These are phyloP conservation scores for Ciona savignyi DNA, from an alignment of 23 tunicate species.

Conservation along the genomic window DNA sequence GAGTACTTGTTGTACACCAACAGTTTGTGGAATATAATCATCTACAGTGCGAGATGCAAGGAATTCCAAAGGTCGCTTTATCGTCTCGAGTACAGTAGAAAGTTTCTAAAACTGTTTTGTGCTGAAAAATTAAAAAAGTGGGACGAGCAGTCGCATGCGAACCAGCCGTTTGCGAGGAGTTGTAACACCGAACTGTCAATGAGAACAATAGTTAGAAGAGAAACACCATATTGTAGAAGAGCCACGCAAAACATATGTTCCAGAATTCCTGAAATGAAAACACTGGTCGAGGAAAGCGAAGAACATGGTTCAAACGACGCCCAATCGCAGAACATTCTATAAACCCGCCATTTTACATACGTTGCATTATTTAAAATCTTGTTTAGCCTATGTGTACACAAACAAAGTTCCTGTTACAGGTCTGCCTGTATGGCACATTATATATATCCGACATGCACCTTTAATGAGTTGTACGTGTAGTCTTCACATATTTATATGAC, in stretches of 20 bases:
- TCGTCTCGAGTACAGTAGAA: background rate
- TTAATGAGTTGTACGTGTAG: too few relatives aligned
- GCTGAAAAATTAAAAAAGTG: background rate
- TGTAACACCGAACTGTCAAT: background rate
- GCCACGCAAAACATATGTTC: too few relatives aligned
- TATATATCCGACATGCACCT: too few relatives aligned
- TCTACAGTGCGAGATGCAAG: background rate
- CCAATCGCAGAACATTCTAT: too few relatives aligned
- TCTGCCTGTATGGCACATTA: too few relatives aligned
- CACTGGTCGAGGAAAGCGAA: background rate
- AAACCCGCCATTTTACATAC: too few relatives aligned
- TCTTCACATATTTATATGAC: too few relatives aligned
- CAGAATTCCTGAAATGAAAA: background rate
- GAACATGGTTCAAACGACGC: too few relatives aligned
- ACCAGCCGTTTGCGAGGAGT: background rate
- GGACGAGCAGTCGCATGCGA: background rate
- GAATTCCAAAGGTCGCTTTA: background rate
- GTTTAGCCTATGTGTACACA: too few relatives aligned
- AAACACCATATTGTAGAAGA: too few relatives aligned
- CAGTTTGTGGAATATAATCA: constrained; percentile 17
- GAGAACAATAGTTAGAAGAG: background rate
- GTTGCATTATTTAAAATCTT: too few relatives aligned
- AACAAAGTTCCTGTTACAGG: too few relatives aligned
- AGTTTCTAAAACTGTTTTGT: background rate
- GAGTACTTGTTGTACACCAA: constrained; percentile 23